These are phyloP conservation scores for Daubentonia madagascariensis DNA, from an alignment of 2,113 vertebrate genomes.

Conservation along the genomic window DNA sequence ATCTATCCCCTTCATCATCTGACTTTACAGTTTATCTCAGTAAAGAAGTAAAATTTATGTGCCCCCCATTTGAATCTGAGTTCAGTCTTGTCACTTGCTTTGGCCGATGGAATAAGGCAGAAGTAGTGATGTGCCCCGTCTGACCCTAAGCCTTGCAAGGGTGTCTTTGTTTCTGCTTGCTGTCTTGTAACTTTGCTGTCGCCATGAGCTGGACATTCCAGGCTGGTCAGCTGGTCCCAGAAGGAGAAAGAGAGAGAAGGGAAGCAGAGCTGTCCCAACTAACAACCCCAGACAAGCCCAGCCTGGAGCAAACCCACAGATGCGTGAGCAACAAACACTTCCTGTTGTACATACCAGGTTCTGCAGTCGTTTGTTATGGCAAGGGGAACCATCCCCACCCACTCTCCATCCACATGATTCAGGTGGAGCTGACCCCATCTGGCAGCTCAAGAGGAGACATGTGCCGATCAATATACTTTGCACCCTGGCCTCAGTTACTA, in stretches of 20 bases:
- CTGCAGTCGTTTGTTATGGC: accelerated
- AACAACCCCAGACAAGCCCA: neutral
- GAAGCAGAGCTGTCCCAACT: neutral
- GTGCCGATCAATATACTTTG: neutral
- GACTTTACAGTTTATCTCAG: neutral
- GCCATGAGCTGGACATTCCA: neutral
- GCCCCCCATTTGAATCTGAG: neutral
- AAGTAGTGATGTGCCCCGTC: neutral
- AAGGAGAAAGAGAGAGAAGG: neutral
- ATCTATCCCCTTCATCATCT: neutral
- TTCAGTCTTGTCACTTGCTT: neutral
- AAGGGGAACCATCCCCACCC: neutral
- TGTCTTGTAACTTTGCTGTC: neutral
- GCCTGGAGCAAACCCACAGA: neutral
- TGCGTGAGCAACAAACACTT: neutral
- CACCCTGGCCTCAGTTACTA: neutral
- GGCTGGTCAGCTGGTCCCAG: neutral
- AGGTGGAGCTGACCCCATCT: neutral
- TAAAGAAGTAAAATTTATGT: neutral
- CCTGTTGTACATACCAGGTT: neutral
- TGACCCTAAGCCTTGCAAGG: neutral
- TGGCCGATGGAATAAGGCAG: neutral
- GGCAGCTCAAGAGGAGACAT: neutral
- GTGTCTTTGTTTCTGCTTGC: neutral
- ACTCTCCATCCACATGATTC: neutral